Conservation (phyloP, 2,797 vertebrate species). For the Xyrichtys novacula region DNA sequence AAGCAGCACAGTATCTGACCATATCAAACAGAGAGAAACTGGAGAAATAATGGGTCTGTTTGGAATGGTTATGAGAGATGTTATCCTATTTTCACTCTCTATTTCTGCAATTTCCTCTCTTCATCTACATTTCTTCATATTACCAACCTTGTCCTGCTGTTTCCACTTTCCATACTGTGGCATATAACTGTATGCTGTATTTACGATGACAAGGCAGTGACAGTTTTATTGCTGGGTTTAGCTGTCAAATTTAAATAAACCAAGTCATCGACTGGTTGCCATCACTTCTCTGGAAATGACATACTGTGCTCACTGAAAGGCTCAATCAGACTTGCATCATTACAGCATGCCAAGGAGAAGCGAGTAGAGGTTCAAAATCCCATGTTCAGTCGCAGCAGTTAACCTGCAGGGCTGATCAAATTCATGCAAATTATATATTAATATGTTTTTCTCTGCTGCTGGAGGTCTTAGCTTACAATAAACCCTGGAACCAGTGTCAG, state of each 20-base stretch:
- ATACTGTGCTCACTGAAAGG: conserved; percentile 32
- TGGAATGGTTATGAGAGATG: conserved; percentile 72
- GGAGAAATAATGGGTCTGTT: conserved; percentile 65
- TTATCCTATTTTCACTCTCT: conserved; percentile 58
- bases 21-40: conserved; percentile 61
- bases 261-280: conserved; percentile 10
- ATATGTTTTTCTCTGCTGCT: conserved; percentile 6
- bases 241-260: conserved; percentile 56
- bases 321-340: conserved; percentile 55
- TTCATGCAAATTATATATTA: neutral
- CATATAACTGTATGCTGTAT: conserved; percentile 24
- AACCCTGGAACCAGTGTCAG: conserved; percentile 4
- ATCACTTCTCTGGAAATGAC: conserved; percentile 4
- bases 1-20: conserved; percentile 43
- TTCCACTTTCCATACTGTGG: conserved; percentile 32
- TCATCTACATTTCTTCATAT: conserved; percentile 41
- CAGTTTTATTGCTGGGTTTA: conserved; percentile 63
- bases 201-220: conserved; percentile 39
- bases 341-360: conserved; percentile 52
- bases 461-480: conserved; percentile 12
- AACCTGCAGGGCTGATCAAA: conserved; percentile 1
- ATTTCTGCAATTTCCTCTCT: conserved; percentile 51
- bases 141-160: conserved; percentile 33
- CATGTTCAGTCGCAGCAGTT: conserved; percentile 10
- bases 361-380: conserved; percentile 48